Conservation (phyloP, 2,113 vertebrate genomes). For the Nannospalax galili region DNA sequence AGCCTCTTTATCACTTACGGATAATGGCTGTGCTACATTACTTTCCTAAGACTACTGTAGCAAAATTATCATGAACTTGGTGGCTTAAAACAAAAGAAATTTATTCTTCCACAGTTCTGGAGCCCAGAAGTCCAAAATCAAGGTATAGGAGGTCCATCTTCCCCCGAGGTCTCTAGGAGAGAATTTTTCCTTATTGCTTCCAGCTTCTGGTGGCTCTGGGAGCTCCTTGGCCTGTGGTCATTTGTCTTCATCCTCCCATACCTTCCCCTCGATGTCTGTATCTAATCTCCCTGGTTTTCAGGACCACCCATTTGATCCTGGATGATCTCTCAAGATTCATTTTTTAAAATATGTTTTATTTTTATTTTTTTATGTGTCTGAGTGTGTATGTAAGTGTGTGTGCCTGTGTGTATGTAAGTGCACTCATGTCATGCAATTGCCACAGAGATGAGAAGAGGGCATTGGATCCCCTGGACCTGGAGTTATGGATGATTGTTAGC, state of each 20-base stretch:
- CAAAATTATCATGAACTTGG: background rate
- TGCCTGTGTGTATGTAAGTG: too few relatives aligned
- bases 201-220: background rate
- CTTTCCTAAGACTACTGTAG: background rate
- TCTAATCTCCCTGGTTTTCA: background rate
- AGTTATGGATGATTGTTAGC: too few relatives aligned
- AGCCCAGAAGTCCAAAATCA: background rate
- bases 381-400: too few relatives aligned
- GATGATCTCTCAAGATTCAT: background rate
- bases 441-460: too few relatives aligned
- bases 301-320: background rate
- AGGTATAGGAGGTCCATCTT: background rate
- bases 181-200: background rate
- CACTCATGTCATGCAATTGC: too few relatives aligned
- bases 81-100: background rate
- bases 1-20: background rate
- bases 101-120: background rate
- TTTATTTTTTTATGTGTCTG: too few relatives aligned
- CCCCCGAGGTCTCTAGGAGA: background rate
- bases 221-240: background rate
- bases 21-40: background rate
- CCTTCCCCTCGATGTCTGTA: background rate
- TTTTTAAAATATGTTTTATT: too few relatives aligned
- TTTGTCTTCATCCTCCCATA: background rate
- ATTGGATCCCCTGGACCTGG: too few relatives aligned